Evolutionary conservation across 2,113 vertebrate genomes (phyloP).

Genomic region (Euleptes europaea): DNA sequence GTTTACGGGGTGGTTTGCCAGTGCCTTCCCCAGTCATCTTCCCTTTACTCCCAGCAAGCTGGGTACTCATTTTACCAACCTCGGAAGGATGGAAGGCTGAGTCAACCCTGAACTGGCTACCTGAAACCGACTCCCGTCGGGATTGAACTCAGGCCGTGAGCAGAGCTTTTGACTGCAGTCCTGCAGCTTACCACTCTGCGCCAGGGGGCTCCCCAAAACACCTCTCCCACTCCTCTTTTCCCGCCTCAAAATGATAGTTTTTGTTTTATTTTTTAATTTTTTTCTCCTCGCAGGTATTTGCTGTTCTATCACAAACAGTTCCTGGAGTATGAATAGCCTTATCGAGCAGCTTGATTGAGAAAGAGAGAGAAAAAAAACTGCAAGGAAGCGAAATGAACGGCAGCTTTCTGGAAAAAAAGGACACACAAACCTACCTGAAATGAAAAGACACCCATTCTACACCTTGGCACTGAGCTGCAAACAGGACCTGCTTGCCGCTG

Average conservation of each 20-base stretch:
- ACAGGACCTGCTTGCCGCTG: slow-evolving; percentile 88
- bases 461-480: slow-evolving; percentile 82
- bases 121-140: too few species aligned
- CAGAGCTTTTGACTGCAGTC: too few species aligned
- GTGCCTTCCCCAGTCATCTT: too few species aligned
- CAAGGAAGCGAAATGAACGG: slow-evolving; percentile 64
- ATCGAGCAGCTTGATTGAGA: slow-evolving; percentile 58
- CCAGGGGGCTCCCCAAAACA: too few species aligned
- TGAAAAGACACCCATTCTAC: slow-evolving; percentile 64
- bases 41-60: too few species aligned
- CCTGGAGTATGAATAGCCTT: slow-evolving; percentile 92
- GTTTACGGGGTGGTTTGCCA: too few species aligned
- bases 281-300: slow-evolving; percentile 79
- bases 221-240: slow-evolving; percentile 10
- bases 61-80: too few species aligned
- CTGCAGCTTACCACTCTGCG: too few species aligned
- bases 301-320: slow-evolving; percentile 99
- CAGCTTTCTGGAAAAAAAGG: slow-evolving; percentile 68
- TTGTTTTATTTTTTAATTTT: too few species aligned
- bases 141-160: too few species aligned
- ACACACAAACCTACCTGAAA: slow-evolving; percentile 87
- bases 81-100: too few species aligned
- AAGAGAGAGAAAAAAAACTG: slow-evolving; percentile 38
- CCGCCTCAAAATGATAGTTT: neutral
- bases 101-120: too few species aligned